phyloP scores from a whole-genome alignment of 2,113 vertebrate genomes.

The Riparia riparia region DNA sequence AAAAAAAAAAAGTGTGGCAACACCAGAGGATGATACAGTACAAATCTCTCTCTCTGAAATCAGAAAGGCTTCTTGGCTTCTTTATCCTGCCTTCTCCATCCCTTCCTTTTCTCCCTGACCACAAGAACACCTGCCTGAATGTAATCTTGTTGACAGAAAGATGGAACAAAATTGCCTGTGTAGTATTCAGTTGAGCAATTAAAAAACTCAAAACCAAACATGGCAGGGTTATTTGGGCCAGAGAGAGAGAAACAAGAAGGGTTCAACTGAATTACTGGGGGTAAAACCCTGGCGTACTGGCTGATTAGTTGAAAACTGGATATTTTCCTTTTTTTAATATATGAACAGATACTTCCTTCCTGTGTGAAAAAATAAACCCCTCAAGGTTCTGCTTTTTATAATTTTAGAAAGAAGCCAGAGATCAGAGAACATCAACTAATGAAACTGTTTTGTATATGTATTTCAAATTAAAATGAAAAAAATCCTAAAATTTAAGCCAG shows the following conservation, averaged over 20 bases:
- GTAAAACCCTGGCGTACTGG: not conserved
- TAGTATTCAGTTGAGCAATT: not conserved
- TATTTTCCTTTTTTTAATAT: conserved; percentile 40
- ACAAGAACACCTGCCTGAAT: not conserved
- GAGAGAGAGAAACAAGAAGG: not conserved
- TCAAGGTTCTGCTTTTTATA: conserved; percentile 49
- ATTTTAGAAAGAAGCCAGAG: conserved; percentile 55
- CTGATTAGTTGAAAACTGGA: conserved; percentile 45
- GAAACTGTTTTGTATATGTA: conserved; percentile 25
- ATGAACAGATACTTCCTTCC: conserved; percentile 46
- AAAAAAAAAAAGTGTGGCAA: not conserved
- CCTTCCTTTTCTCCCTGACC: not conserved
- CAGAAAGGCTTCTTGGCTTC: not conserved
- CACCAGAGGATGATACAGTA: not conserved
- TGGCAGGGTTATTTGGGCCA: not conserved
- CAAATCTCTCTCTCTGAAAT: not conserved
- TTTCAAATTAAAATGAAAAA: conserved; percentile 50
- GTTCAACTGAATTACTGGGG: not conserved
- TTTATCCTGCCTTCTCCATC: not conserved
- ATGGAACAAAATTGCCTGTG: not conserved
- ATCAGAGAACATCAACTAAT: conserved; percentile 52
- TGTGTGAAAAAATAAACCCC: conserved; percentile 32
- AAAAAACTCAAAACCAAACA: not conserved
- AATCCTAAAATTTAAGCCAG: conserved; percentile 41
- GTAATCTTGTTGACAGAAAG: not conserved